Percentiles rank a stretch among this genome's conserved stretches.
These are phyloP conservation scores for Pegoplata infirma DNA, from an alignment of 2,888 invertebrate genomes.

Conservation along the genomic window DNA sequence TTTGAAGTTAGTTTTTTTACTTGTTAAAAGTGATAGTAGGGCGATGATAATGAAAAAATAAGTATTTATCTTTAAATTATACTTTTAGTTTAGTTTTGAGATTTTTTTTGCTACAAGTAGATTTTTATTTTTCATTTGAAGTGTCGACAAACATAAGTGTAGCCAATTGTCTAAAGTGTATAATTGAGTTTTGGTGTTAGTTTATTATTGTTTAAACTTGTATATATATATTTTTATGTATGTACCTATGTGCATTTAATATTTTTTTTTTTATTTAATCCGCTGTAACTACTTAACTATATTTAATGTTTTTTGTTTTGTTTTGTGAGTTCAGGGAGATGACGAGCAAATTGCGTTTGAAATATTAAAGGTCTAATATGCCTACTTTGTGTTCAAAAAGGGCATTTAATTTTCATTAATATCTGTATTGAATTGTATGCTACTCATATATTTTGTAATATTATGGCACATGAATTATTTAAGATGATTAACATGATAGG, in stretches of 20 bases:
- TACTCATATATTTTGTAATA: no score
- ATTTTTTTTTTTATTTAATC: slow-evolving; percentile 16
- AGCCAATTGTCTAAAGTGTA: slow-evolving; percentile 53
- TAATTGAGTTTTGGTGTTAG: slow-evolving; percentile 57
- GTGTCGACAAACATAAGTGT: slow-evolving; percentile 20
- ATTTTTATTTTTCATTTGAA: background rate
- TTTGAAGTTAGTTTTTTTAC: no score
- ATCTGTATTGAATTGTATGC: no score
- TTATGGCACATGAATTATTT: no score
- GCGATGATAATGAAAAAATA: background rate
- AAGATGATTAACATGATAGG: no score
- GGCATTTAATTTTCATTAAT: slow-evolving; percentile 4
- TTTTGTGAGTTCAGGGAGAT: slow-evolving; percentile 56
- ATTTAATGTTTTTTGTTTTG: slow-evolving; percentile 25
- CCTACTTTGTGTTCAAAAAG: slow-evolving; percentile 7
- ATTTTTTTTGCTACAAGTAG: background rate
- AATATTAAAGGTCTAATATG: background rate
- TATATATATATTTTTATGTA: slow-evolving; percentile 24
- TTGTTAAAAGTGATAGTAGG: slow-evolving; percentile 5
- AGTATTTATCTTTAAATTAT: background rate
- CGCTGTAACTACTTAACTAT: slow-evolving; percentile 14
- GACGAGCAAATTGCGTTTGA: slow-evolving; percentile 39
- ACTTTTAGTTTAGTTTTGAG: background rate
- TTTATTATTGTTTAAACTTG: background rate
- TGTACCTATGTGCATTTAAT: slow-evolving; percentile 13